Evolutionary conservation across 2,113 vertebrate species (phyloP), one percentile per base, ranked within the genome.

Genomic region (Chaetodon trifascialis): DNA sequence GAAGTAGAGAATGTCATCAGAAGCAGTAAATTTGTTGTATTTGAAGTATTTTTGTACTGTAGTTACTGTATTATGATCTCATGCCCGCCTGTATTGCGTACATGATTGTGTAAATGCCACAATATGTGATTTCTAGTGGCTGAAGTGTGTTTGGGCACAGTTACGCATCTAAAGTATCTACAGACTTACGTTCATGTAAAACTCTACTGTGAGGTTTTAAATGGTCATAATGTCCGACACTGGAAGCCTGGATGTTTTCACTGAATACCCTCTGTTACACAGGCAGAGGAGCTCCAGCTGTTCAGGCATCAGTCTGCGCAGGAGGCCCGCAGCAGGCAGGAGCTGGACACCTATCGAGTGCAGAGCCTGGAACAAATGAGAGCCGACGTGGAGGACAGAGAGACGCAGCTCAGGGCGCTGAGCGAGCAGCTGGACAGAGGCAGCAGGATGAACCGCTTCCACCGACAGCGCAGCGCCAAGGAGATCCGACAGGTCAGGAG

Each of bases 281-380:
- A 97, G 96, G 94, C 89, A 54, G 87, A 91, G 56, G 66, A 93
- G 74, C 88, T 96, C 36, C 91, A 94, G 80, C 92, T 92, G 56
- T 73, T 76, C 54, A 79, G 90, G 63, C 85, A 94, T 54, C 91
- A 60, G 78, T 85, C 87, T 21, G 83, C 83, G 12, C 82, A 88
- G 85, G 94, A 95, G 78, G 69, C 87, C 9, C 86, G 49, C 58
- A 92, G 88, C 84, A 83, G 83, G 52, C 90, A 93, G 91, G 88
- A 94, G 83, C 74, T 95, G 70, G 85, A 91, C 38, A 17, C 5
- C 12, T 76, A 89, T 25, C 93, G 92, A 60, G 76, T 83, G 72
- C 85, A 88, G 86, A 94, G 74, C n/a, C 59, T 90, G 85, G 87
- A 95, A 69, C 94, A 91, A 54, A 81, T 96, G 72, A 85, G 93